Conservation (phyloP, 2,888 invertebrate species). For the Watsonalla binaria region DNA sequence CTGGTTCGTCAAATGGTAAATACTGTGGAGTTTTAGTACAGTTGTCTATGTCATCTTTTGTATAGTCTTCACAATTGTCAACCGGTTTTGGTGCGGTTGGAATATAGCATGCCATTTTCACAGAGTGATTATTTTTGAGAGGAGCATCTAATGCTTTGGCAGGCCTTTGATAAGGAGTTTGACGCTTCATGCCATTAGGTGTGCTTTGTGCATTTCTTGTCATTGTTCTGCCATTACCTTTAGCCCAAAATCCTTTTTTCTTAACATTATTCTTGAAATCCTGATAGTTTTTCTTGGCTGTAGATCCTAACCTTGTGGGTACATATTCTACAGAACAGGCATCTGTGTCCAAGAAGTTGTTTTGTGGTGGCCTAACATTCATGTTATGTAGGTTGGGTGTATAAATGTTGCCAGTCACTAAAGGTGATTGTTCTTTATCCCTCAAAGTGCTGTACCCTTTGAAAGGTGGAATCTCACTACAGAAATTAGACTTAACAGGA, state of each 20-base stretch:
- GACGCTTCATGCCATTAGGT: constrained; percentile 16
- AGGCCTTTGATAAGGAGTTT: background rate
- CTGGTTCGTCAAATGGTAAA: constrained; percentile 40
- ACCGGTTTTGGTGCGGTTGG: background rate
- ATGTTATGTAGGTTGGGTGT: constrained; percentile 59
- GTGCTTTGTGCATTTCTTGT: constrained; percentile 29
- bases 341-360: constrained; percentile 41
- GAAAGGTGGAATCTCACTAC: constrained; percentile 31
- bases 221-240: constrained; percentile 55
- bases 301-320: constrained; percentile 62
- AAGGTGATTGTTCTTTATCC: constrained; percentile 48
- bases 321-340: constrained; percentile 67
- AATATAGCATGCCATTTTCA: background rate
- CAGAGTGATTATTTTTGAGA: background rate
- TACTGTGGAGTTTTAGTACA: constrained; percentile 29
- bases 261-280: constrained; percentile 69
- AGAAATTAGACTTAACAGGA: constrained; percentile 26
- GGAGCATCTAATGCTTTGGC: constrained; percentile 7
- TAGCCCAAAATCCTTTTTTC: constrained; percentile 68
- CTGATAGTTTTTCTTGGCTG: constrained; percentile 67
- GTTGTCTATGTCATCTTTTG: constrained; percentile 39
- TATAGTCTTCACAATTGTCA: constrained; percentile 32
- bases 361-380: constrained; percentile 41
- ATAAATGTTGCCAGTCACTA: constrained; percentile 65
- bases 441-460: constrained; percentile 60